Base-by-base conservation (phyloP, 2,113 vertebrate genomes). In the Dasyornis broadbenti region DNA sequence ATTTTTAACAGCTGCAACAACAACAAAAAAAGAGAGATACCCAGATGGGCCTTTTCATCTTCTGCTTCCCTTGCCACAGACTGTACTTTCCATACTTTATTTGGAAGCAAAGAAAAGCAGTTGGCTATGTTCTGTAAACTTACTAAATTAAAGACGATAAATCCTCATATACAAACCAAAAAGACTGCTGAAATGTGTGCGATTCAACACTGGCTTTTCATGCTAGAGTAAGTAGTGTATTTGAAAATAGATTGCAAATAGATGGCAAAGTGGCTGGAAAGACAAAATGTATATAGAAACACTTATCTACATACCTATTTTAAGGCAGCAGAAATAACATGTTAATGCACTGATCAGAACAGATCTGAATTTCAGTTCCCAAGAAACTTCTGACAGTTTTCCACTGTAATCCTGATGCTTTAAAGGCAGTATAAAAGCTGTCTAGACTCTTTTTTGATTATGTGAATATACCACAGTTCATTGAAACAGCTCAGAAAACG, bases 31-130 rank as follows among this genome's bases (percentile, higher is more conserved):
- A 22, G 31, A 31, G 9, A 82, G 66, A 75, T 68, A 81, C 82
- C 94, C 93, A 97, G 90, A 96, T 95, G 94, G 88, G 94, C 72
- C 86, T 95, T 96, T 96, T 96, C 90, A 92, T 92, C 79, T 92
- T 94, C 76, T 85, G 53, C 87, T 88, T 96, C 68, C 76, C 57
- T 93, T 92, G 61, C 93, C 65, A 61, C 92, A 94, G 92, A 86
- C 86, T 64, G 19, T 86, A 94, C 85, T 97, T 95, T 96, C 94
- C 95, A 95, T 93, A 83, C 94, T 97, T 96, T 97, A 96, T 96
- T 97, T 96, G 95, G 96, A 97, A 95, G 92, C 90, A 92, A 83
- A 96, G 95, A 75, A 92, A 92, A 89, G 82, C 94, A 92, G 92
- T 94, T 96, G 88, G 90, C 92, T 86, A 26, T 78, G 69, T 90